Base-by-base conservation (phyloP, 30 jellyfish, hydroid and myxozoan species). In the Turritopsis dohrnii region DNA sequence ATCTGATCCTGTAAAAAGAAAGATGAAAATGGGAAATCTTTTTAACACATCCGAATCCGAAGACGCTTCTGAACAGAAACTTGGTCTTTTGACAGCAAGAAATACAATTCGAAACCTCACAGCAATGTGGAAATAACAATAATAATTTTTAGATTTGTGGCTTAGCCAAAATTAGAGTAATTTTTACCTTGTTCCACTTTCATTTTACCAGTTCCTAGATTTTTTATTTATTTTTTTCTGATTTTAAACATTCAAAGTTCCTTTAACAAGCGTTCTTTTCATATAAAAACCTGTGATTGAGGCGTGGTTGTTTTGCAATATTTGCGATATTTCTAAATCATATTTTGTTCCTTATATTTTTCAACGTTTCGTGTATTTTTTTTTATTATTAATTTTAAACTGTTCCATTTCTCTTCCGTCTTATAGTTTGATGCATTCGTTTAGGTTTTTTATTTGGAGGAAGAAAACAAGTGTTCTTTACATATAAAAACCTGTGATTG, bases 1-100 rank as follows among this genome's bases (percentile, higher is more conserved):
- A n/a, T n/a, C 77, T 27, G 77, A 69, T 69, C 77, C 77, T 27
- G 28, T 69, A 9, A 27, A 27, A n/a, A 23, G 77, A 17, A 69
- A 69, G 30, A n/a, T 69, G 30, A 27, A 19, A n/a, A 27, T 69
- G 1, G 30, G 30, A 69, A 69, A 27, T 0, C 77, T 69, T n/a
- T 69, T 69, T 69, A 69, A 69, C 77, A 69, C 0, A 19, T 8
- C 23, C 17, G 31, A 23, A 69, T 1, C 28, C 19, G 30, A 69
- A 69, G 77, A 0, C 30, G 77, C 28, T 8, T n/a, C 28, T n/a
- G 30, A 23, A 17, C 77, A 69, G 77, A 41, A 41, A 41, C 60
- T 41, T 41, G 60, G 60, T 41, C 9, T 41, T 41, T 41, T 41
- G 13, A 41, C 60, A 41, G 77, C 77, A 69, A 69, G 77, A 69